These are phyloP conservation scores for Carcinoscorpius rotundicauda DNA, from an alignment of 1,140 invertebrate genomes.

Conservation along the genomic window DNA sequence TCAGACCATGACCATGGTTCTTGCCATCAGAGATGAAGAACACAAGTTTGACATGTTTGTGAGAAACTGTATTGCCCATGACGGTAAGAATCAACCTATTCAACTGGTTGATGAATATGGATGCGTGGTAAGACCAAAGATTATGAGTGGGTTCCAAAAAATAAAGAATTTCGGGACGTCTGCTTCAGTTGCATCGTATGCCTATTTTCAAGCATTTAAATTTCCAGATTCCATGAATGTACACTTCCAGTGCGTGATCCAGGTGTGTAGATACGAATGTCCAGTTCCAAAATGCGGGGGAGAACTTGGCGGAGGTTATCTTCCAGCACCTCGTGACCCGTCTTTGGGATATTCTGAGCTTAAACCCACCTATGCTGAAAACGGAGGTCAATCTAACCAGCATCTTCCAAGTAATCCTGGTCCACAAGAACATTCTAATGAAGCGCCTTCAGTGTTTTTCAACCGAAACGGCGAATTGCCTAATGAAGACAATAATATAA, in stretches of 20 bases:
- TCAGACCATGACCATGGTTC: constrained; percentile 92
- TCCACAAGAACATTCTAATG: not conserved
- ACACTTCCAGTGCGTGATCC: constrained; percentile 91
- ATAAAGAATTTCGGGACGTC: constrained; percentile 89
- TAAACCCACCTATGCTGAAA: not conserved
- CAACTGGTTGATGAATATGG: constrained; percentile 83
- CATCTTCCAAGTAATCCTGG: not conserved
- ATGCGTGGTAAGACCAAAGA: constrained; percentile 76
- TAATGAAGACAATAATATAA: not conserved
- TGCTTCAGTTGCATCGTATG: constrained; percentile 78
- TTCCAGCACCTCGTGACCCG: constrained; percentile 29
- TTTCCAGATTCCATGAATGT: constrained; percentile 96
- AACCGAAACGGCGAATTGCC: not conserved
- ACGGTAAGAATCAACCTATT: constrained; percentile 82
- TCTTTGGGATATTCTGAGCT: not conserved
- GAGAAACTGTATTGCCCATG: constrained; percentile 83
- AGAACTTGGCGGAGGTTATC: constrained; percentile 10
- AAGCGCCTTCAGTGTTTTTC: not conserved
- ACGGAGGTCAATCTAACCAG: not conserved
- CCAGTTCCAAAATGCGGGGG: constrained; percentile 47
- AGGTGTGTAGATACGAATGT: constrained; percentile 84
- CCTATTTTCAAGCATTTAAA: constrained; percentile 83
- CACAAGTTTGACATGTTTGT: constrained; percentile 93
- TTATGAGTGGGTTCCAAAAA: constrained; percentile 86
- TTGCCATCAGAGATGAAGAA: constrained; percentile 89